Conservation (phyloP, 2,888 invertebrate genomes). For the Lottia scabra region DNA sequence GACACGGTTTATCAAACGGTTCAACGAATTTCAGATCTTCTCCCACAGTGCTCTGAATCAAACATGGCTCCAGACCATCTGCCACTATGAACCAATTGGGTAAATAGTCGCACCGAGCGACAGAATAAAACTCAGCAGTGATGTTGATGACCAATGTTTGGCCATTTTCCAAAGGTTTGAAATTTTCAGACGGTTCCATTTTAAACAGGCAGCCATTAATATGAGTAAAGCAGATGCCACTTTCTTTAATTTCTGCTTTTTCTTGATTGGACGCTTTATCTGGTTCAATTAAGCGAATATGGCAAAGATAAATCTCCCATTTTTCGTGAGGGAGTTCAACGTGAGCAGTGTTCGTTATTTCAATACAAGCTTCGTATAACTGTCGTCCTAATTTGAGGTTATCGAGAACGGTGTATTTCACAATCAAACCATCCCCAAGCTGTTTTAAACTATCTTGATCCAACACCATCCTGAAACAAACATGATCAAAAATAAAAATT, state of each 20-base stretch:
- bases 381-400: no score
- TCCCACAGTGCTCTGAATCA: constrained; percentile 52
- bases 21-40: constrained; percentile 53
- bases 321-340: no score
- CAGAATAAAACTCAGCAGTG: constrained; percentile 54
- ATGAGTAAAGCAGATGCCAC: constrained; percentile 48
- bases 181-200: constrained; percentile 46
- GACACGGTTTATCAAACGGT: constrained; percentile 48
- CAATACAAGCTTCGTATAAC: no score
- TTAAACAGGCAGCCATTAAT: constrained; percentile 57
- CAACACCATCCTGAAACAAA: no score
- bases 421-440: no score
- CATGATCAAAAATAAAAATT: no score
- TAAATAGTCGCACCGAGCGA: constrained; percentile 53
- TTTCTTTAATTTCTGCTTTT: constrained; percentile 35
- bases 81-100: constrained; percentile 59
- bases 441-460: no score
- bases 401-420: no score
- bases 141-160: constrained; percentile 44
- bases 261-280: constrained; percentile 39
- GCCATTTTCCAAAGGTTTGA: constrained; percentile 45
- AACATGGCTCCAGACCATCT: constrained; percentile 41
- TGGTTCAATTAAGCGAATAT: constrained; percentile 60
- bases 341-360: no score
- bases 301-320: constrained; percentile 59